These are phyloP conservation scores for Pan troglodytes DNA, from an alignment of 2,113 vertebrate genomes.

Conservation along the genomic window NHGRI_mPanTro3-v2.1_pri NC_072403.2:92400001-92400500, in stretches of 20 bases:
- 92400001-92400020: background rate
- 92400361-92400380: background rate
- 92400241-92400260: background rate
- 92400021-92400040: background rate
- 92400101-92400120: background rate
- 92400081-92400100: background rate
- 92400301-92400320: background rate
- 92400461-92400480: background rate
- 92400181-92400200: background rate
- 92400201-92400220: background rate
- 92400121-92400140: background rate
- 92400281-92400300: background rate
- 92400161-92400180: background rate
- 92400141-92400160: background rate
- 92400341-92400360: background rate
- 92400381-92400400: background rate
- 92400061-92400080: background rate
- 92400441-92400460: background rate
- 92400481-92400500: background rate
- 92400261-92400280: background rate
- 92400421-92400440: background rate
- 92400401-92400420: background rate
- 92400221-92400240: background rate
- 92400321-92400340: background rate
- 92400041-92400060: background rate